phyloP scores from a whole-genome alignment of 2,888 invertebrate genomes.

The Aspidiotus destructor region DNA sequence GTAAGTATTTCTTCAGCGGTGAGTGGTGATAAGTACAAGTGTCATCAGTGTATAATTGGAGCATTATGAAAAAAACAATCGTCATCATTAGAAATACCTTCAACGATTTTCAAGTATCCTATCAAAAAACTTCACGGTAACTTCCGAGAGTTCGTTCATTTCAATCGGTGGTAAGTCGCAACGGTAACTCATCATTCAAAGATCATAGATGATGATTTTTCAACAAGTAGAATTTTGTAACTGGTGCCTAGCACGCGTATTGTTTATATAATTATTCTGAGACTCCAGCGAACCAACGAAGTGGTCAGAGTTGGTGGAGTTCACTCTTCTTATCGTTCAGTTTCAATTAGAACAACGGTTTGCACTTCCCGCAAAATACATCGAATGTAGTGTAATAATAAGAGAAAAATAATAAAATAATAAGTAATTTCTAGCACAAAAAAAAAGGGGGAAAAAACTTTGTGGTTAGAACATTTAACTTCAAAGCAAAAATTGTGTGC shows the following conservation, averaged over 20 bases:
- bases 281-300: background rate
- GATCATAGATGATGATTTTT: background rate
- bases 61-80: background rate
- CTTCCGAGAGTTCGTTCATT: background rate
- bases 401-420: no score
- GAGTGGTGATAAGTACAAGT: constrained; percentile 26
- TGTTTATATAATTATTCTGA: background rate
- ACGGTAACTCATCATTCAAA: background rate
- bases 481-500: background rate
- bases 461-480: background rate
- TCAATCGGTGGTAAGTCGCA: background rate
- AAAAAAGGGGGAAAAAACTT: background rate
- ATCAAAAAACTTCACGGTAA: background rate
- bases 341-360: no score
- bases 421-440: background rate
- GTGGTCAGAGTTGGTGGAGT: constrained; percentile 25
- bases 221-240: background rate
- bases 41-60: constrained; percentile 17
- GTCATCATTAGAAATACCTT: background rate
- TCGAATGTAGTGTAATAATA: no score
- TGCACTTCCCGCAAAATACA: no score
- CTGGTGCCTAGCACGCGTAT: background rate
- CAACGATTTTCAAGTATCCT: background rate
- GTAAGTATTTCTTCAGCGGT: constrained; percentile 18
- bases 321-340: background rate